These are phyloP conservation scores for Podocnemis expansa DNA, from an alignment of 2,113 vertebrate species.

Conservation along the genomic window DNA sequence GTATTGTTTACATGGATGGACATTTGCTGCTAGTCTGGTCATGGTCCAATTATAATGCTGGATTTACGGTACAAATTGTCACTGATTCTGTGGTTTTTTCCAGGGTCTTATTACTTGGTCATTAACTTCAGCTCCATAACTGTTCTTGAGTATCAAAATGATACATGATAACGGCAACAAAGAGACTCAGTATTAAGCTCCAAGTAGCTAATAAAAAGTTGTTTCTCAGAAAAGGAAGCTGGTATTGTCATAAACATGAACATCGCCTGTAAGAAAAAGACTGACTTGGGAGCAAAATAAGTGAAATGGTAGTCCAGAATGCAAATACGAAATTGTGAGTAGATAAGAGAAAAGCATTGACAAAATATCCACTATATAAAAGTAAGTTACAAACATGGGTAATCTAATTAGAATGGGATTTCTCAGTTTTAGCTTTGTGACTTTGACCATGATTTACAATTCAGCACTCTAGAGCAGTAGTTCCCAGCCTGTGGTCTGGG, in stretches of 20 bases:
- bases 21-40: background rate
- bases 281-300: constrained; percentile 25
- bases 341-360: background rate
- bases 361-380: background rate
- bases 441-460: background rate
- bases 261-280: background rate
- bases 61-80: background rate
- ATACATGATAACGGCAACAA: background rate
- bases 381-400: too few species aligned
- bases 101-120: background rate
- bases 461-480: too few species aligned
- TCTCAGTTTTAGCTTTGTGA: constrained; percentile 8
- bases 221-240: constrained; percentile 6
- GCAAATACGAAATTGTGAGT: background rate
- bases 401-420: background rate
- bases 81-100: background rate
- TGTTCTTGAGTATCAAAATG: background rate
- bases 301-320: background rate
- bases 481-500: too few species aligned
- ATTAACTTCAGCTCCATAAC: background rate
- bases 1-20: background rate
- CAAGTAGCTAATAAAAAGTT: background rate
- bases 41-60: background rate
- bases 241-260: background rate
- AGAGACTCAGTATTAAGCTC: background rate